Percentiles rank a stretch among this genome's conserved stretches.
Evolutionary conservation across 2,797 vertebrate species (phyloP).

Genomic region (Tapirus indicus): DNA sequence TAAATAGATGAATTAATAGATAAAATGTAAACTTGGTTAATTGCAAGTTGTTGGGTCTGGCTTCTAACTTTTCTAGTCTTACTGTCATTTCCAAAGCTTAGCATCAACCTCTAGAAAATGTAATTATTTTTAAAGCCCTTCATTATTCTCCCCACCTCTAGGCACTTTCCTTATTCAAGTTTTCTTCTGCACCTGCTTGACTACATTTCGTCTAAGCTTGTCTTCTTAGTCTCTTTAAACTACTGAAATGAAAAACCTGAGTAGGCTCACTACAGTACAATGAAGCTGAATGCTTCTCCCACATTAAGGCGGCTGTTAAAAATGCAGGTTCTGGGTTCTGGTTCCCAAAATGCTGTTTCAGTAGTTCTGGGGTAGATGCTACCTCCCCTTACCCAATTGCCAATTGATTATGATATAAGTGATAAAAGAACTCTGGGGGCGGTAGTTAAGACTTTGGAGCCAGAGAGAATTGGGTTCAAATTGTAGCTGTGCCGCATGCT

Average conservation of each 20-base stretch:
- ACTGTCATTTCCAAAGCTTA: neutral
- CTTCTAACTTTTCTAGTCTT: neutral
- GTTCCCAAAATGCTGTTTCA: neutral
- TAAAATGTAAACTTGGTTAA: neutral
- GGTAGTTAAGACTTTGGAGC: conserved; percentile 9
- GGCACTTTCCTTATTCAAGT: neutral
- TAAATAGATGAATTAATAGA: neutral
- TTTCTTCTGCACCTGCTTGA: neutral
- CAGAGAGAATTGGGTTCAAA: conserved; percentile 2
- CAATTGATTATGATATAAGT: neutral
- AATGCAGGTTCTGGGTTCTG: neutral
- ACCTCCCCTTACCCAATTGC: neutral
- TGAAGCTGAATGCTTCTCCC: neutral
- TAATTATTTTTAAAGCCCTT: neutral
- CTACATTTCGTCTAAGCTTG: neutral
- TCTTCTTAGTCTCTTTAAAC: neutral
- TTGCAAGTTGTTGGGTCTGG: neutral
- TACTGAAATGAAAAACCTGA: neutral
- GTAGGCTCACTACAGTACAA: neutral
- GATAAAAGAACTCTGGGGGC: neutral
- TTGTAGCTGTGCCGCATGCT: neutral
- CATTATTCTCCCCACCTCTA: neutral
- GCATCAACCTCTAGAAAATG: neutral
- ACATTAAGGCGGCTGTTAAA: neutral
- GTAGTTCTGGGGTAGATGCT: neutral